phyloP scores from a whole-genome alignment of 1,140 invertebrate genomes.

The Berghia stephanieae region DNA sequence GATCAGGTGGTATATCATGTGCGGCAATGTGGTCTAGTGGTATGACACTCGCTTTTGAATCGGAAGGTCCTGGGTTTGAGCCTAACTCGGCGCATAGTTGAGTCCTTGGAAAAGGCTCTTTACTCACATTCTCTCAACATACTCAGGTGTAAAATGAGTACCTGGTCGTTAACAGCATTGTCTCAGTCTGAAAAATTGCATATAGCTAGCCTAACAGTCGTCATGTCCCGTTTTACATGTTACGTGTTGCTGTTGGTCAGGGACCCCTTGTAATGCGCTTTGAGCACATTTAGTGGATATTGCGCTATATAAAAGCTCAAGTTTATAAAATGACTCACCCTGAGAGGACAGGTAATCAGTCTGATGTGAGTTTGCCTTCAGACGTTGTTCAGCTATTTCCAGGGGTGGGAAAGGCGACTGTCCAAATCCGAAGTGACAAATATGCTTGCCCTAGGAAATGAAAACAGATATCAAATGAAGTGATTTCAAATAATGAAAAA shows the following conservation, averaged over 20 bases:
- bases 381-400: constrained; percentile 47
- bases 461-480: too few species aligned
- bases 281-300: not conserved
- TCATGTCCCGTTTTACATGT: not conserved
- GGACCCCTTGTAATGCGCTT: not conserved
- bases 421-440: constrained; percentile 66
- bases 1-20: too few species aligned
- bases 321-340: constrained; percentile 44
- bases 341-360: constrained; percentile 61
- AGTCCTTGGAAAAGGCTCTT: too few species aligned
- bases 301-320: not conserved
- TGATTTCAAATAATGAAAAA: too few species aligned
- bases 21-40: too few species aligned
- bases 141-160: too few species aligned
- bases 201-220: not conserved
- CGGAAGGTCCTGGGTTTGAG: too few species aligned
- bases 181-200: too few species aligned
- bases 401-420: constrained; percentile 65
- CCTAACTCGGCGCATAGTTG: too few species aligned
- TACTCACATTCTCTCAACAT: too few species aligned
- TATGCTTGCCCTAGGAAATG: constrained; percentile 42
- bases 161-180: too few species aligned
- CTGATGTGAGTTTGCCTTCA: constrained; percentile 55
- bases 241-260: not conserved
- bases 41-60: too few species aligned